These are phyloP conservation scores for Rhorus exstirpatorius DNA, from an alignment of 2,888 invertebrate species.

Conservation along the genomic window DNA sequence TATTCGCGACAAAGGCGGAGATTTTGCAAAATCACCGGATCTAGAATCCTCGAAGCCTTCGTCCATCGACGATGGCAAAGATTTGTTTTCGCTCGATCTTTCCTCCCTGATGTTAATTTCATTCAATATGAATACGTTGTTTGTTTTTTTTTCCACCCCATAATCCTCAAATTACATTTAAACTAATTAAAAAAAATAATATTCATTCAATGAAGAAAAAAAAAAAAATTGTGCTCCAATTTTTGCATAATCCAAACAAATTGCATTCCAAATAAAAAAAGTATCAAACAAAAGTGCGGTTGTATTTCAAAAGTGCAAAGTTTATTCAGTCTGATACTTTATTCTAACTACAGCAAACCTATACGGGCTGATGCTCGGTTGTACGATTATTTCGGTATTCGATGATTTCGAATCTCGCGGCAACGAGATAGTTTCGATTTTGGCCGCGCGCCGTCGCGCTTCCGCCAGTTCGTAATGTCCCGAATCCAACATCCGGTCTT, in stretches of 20 bases:
- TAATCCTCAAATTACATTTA: slow-evolving; percentile 29
- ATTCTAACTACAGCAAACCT: slow-evolving; percentile 79
- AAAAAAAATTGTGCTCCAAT: background rate
- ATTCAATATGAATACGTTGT: slow-evolving; percentile 3
- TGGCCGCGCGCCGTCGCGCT: slow-evolving; percentile 82
- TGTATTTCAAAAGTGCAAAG: slow-evolving; percentile 28
- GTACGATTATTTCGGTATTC: slow-evolving; percentile 71
- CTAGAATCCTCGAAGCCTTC: slow-evolving; percentile 88
- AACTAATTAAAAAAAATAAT: too few relatives aligned
- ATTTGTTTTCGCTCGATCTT: slow-evolving; percentile 80
- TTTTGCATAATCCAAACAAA: background rate
- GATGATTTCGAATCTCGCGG: slow-evolving; percentile 72
- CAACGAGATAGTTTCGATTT: slow-evolving; percentile 78
- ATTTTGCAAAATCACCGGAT: slow-evolving; percentile 84
- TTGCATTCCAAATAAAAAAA: slow-evolving; percentile 13
- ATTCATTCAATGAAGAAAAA: too few relatives aligned
- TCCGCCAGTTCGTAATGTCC: slow-evolving; percentile 84
- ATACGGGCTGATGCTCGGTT: slow-evolving; percentile 77
- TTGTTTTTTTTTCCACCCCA: slow-evolving; percentile 5
- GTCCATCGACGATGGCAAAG: slow-evolving; percentile 86
- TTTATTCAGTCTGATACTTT: slow-evolving; percentile 76
- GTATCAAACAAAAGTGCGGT: slow-evolving; percentile 19
- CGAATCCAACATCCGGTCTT: slow-evolving; percentile 83
- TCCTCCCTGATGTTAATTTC: slow-evolving; percentile 77
- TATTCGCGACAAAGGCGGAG: slow-evolving; percentile 79